Conservation (phyloP, 2,797 vertebrate genomes). For the Mormyrus proboscirostris region DNA sequence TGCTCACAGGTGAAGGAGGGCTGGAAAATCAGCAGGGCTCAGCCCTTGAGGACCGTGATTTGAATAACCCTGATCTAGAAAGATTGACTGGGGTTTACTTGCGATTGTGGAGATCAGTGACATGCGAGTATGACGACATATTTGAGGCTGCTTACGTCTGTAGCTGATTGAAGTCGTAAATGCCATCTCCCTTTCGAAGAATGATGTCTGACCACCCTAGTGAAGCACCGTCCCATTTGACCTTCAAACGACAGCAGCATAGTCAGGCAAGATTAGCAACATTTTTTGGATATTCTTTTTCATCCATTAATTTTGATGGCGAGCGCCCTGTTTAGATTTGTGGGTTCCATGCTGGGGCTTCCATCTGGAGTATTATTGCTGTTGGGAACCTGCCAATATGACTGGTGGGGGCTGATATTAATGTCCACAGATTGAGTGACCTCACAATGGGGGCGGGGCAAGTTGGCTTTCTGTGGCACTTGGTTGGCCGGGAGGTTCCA, state of each 20-base stretch:
- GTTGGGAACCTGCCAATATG: slow-evolving; percentile 47
- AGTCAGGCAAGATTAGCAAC: not conserved
- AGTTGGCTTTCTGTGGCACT: slow-evolving; percentile 17
- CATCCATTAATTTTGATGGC: slow-evolving; percentile 21
- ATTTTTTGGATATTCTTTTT: slow-evolving; percentile 9
- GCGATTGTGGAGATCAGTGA: not conserved
- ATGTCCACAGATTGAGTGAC: slow-evolving; percentile 29
- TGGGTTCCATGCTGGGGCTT: slow-evolving; percentile 34
- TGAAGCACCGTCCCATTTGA: not conserved
- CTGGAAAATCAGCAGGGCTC: not conserved
- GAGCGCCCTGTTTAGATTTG: slow-evolving; percentile 40
- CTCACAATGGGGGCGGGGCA: not conserved
- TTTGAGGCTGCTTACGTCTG: not conserved
- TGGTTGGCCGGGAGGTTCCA: slow-evolving; percentile 47
- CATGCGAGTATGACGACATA: not conserved
- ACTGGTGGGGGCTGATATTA: slow-evolving; percentile 38
- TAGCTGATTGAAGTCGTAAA: not conserved
- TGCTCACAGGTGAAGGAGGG: not conserved
- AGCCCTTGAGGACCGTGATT: not conserved
- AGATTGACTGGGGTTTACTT: not conserved
- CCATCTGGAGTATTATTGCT: slow-evolving; percentile 39
- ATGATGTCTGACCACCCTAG: not conserved
- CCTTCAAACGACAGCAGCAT: slow-evolving; percentile 9
- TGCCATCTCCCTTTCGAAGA: not conserved
- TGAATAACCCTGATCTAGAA: not conserved